Percentiles rank a stretch among this genome's conserved stretches.
These are phyloP conservation scores for Glaucomys volans DNA, from an alignment of 2,113 vertebrate genomes.

Conservation along the genomic window DNA sequence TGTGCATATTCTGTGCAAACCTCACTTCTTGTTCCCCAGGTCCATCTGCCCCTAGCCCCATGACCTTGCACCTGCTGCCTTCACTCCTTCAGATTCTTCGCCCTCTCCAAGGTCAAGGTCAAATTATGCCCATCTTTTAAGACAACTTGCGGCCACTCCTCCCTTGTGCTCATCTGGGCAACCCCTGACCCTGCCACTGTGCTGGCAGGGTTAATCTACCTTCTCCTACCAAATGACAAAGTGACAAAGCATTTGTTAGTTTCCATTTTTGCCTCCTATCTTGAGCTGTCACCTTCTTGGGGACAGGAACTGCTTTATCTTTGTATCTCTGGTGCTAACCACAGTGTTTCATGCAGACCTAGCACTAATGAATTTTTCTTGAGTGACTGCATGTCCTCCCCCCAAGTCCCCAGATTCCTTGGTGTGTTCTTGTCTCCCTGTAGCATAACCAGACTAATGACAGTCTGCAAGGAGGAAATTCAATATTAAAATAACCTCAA, in stretches of 20 bases:
- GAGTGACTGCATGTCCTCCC: not conserved
- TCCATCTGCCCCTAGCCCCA: not conserved
- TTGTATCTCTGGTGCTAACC: not conserved
- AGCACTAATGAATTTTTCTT: not conserved
- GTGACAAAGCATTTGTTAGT: not conserved
- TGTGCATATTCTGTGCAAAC: fast-evolving
- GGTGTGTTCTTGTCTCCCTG: not conserved
- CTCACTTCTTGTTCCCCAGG: not conserved
- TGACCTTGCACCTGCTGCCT: not conserved
- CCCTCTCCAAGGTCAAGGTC: not conserved
- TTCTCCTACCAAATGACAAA: not conserved
- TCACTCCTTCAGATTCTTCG: not conserved
- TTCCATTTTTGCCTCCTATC: not conserved
- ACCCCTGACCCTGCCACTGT: not conserved
- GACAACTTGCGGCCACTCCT: not conserved
- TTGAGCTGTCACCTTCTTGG: not conserved
- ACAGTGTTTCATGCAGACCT: not conserved
- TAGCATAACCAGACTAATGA: not conserved
- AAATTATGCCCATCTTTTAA: not conserved
- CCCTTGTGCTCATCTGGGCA: not conserved
- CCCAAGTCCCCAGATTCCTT: not conserved
- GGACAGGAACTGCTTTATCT: not conserved
- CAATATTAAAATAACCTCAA: slow-evolving; percentile 2
- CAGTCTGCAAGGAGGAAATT: not conserved
- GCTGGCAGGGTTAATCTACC: not conserved